Evolutionary conservation across 2,888 invertebrate genomes (phyloP).

Genomic region (Calliphora vomitoria): DNA sequence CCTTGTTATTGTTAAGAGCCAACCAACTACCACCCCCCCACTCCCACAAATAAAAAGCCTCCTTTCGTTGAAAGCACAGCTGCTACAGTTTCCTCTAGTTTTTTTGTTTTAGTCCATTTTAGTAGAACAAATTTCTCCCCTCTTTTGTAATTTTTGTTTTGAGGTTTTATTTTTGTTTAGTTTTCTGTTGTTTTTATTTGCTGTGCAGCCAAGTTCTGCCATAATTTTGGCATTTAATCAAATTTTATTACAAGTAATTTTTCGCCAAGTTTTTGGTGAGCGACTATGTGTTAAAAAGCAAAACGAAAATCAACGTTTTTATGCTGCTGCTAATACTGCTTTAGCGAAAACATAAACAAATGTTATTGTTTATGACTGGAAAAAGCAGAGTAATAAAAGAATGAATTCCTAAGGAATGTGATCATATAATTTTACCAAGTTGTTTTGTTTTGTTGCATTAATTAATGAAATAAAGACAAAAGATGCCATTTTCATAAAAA

Average conservation of each 20-base stretch:
- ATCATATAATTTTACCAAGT: too few relatives aligned
- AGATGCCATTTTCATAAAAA: too few relatives aligned
- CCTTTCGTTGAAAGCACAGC: constrained; percentile 34
- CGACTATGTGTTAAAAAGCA: constrained; percentile 55
- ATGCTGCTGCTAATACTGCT: not conserved
- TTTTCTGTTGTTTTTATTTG: not conserved
- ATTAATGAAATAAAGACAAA: too few relatives aligned
- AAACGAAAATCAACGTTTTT: constrained; percentile 53
- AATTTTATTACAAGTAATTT: constrained; percentile 70
- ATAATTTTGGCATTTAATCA: constrained; percentile 73
- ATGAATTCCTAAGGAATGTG: not conserved
- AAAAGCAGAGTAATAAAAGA: constrained; percentile 1
- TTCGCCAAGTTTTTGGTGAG: constrained; percentile 56
- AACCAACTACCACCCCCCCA: not conserved
- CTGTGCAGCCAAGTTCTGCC: constrained; percentile 53
- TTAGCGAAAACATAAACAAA: constrained; percentile 21
- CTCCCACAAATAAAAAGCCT: constrained; percentile 31
- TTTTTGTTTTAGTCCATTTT: constrained; percentile 5
- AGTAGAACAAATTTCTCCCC: constrained; percentile 29
- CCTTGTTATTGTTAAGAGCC: not conserved
- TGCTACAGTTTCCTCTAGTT: constrained; percentile 25
- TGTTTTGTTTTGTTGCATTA: too few relatives aligned
- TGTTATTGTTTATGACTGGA: constrained; percentile 16
- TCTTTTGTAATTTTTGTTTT: constrained; percentile 10
- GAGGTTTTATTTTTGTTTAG: not conserved